Evolutionary conservation across 2,888 invertebrate species (phyloP).

Genomic region (Rugalucina vietnamica): DNA sequence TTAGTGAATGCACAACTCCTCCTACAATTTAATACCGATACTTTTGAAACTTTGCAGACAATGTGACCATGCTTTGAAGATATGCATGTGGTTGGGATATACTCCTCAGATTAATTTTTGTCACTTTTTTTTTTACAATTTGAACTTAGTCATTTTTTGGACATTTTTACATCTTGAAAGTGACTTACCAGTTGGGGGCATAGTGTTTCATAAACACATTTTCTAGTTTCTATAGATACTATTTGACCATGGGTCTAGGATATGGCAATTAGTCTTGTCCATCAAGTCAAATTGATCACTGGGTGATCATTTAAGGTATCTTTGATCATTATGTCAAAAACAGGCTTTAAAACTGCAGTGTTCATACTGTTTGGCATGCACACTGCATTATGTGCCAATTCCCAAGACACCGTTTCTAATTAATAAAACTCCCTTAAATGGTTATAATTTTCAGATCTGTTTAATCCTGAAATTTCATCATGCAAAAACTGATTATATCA

Average conservation of each 20-base stretch:
- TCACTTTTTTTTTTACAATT: too few species aligned
- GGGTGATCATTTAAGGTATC: neutral
- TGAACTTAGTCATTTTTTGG: too few species aligned
- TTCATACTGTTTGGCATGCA: too few species aligned
- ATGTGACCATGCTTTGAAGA: too few species aligned
- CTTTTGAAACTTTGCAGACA: too few species aligned
- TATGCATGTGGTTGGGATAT: too few species aligned
- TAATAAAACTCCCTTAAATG: neutral
- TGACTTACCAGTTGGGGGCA: too few species aligned
- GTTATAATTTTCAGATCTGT: neutral
- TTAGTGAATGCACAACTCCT: too few species aligned
- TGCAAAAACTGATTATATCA: conserved; percentile 2
- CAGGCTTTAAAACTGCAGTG: neutral
- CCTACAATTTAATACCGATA: too few species aligned
- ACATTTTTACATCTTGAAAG: too few species aligned
- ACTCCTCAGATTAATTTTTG: too few species aligned
- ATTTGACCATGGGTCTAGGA: neutral
- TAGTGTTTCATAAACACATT: neutral
- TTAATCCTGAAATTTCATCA: neutral
- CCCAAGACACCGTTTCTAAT: neutral
- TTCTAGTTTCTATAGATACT: neutral
- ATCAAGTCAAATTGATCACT: neutral
- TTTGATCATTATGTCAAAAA: neutral
- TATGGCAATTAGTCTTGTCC: neutral
- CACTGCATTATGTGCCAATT: too few species aligned